Evolutionary conservation across 1,140 invertebrate genomes (phyloP), one percentile per base, ranked within the genome.

Genomic region (Nomia melanderi): DNA sequence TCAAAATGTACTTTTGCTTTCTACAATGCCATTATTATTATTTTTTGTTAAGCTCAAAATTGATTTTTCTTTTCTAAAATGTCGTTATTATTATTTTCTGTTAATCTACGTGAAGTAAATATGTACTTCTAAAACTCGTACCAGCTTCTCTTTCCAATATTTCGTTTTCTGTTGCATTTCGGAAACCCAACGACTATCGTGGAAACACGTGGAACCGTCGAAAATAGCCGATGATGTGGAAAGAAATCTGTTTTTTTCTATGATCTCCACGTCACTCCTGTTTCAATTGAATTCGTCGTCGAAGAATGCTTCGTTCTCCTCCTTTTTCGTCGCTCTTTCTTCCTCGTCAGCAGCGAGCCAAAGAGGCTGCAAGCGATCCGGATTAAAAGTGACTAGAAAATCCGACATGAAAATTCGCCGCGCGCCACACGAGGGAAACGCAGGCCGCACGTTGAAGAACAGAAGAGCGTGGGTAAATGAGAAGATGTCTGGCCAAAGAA

Each of bases 401-500:
- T 25, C 33, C 33, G 53, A 75, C 36, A 47, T 27, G 73, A 39
- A 76, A 69, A 59, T 44, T 41, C 44, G 39, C 67, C 59, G 23
- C 27, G 23, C 25, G 36, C 1, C 14, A 33, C 39, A 39, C 63
- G 67, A 75, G 67, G 27, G 39, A 39, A n/a, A 20, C 29, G 23
- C 25, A 7, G 20, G 3, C n/a, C 23, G 27, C 50, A 39, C 29
- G 59, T 1, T 36, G 31, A 44, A 5, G 31, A 25, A 41, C 33
- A 17, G 20, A 23, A 20, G 1, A 14, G 25, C 6, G 50, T 11
- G 39, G 67, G 44, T 33, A 77, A 77, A 77, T 77, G 75, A 77
- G 59, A 70, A 77, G 66, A 70, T 25, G 75, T 71, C 75, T 56
- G 66, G 25, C 25, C 41, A 41, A 50, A 54, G 33, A 71, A 47